phyloP scores from a whole-genome alignment of 1,140 invertebrate genomes.

The Lordiphosa mommai region DNA sequence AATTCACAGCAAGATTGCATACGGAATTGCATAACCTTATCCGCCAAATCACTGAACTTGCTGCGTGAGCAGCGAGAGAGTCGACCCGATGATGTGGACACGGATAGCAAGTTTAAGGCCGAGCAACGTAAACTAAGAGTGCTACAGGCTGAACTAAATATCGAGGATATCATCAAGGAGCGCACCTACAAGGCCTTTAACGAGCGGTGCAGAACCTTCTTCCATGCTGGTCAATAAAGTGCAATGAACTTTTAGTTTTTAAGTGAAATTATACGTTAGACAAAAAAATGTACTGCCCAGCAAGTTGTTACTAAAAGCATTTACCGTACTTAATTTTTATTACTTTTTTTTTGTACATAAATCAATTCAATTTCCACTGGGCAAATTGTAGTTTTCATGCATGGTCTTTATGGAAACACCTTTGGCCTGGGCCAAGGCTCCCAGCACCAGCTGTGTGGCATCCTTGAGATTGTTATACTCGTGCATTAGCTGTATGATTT shows the following conservation, averaged over 20 bases:
- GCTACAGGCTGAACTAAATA: slow-evolving; percentile 90
- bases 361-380: slow-evolving; percentile 36
- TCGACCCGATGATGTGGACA: slow-evolving; percentile 83
- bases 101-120: slow-evolving; percentile 86
- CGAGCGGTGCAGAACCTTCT: slow-evolving; percentile 89
- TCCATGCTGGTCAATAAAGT: no score
- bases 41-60: slow-evolving; percentile 85
- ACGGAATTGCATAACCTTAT: slow-evolving; percentile 87
- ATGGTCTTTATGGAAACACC: slow-evolving; percentile 83
- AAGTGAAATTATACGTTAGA: slow-evolving; percentile 49
- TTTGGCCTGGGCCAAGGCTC: slow-evolving; percentile 85
- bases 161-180: slow-evolving; percentile 93
- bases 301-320: slow-evolving; percentile 32
- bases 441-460: slow-evolving; percentile 87
- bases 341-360: neutral
- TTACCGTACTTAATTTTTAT: slow-evolving; percentile 32
- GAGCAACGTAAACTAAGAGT: slow-evolving; percentile 92
- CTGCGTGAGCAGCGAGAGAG: slow-evolving; percentile 84
- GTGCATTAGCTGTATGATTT: slow-evolving; percentile 86
- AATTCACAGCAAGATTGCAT: slow-evolving; percentile 82
- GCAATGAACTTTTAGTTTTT: slow-evolving; percentile 39
- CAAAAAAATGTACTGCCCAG: slow-evolving; percentile 32
- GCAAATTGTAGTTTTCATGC: slow-evolving; percentile 81
- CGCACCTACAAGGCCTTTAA: slow-evolving; percentile 90
- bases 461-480: slow-evolving; percentile 92